Evolutionary conservation across 2,113 vertebrate species (phyloP), one percentile per base, ranked within the genome.

Genomic region (Trogon melanurus): DNA sequence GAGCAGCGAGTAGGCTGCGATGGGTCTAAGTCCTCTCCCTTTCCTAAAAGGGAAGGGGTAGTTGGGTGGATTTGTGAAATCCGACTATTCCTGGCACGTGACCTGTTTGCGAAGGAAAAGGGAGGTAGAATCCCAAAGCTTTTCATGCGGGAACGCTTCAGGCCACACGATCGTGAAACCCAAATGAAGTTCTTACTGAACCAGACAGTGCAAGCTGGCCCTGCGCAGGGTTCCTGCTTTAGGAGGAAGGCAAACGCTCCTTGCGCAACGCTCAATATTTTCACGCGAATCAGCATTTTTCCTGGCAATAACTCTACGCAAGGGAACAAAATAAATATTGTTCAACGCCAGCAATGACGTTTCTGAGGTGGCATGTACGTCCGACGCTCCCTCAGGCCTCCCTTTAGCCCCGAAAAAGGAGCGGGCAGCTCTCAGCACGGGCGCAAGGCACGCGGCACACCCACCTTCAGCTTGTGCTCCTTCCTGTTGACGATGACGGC

Each of bases 401-500:
- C 27, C 48, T 62, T 48, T 23, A 50, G 48, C 60, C 26, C 5
- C 38, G n/a, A 22, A 54, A 23, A 30, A 47, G 5, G 38, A 27
- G 5, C 0, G 1, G 16, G 30, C 25, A 61, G 29, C 64, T 30
- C 75, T 26, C 32, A 5, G 36, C 66, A 27, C 1, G 0, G 3
- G 8, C 19, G 25, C 15, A 17, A 60, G 75, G 10, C 41, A 29
- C 45, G 2, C 17, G 1, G 54, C 19, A 21, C 79, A 87, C 98
- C 89, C 91, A 99, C 99, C 98, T 99, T 99, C 36, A 99, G 98
- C 89, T 99, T 99, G 97, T 99, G 98, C 92, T 99, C 99, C 95
- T 99, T 99, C 97, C 99, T 98, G 98, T 99, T 99, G 96, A 99
- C 98, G 7, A 99, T 99, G 85, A 99, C 99, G 0, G 99, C 99